Percentiles rank a stretch among this genome's conserved stretches.
phyloP scores from a whole-genome alignment of 2,888 invertebrate genomes.

The Morpho achilles region DNA sequence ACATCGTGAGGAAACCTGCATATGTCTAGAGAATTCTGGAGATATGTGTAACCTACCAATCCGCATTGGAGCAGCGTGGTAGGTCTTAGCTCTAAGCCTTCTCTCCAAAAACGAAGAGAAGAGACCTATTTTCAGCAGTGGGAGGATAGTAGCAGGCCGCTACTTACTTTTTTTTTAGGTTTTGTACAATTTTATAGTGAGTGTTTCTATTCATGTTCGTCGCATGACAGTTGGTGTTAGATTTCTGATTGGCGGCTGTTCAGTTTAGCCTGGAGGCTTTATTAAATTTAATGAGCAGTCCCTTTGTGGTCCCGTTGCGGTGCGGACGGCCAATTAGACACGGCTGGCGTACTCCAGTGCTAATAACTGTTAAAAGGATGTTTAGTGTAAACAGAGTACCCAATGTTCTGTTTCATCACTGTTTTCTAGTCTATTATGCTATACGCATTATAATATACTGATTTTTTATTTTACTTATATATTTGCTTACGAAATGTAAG shows the following conservation, averaged over 20 bases:
- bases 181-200: not conserved
- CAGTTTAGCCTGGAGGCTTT: conserved; percentile 44
- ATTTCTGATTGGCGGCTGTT: conserved; percentile 50
- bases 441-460: too few relatives aligned
- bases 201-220: conserved; percentile 1
- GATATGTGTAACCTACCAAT: too few relatives aligned
- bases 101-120: too few relatives aligned
- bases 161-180: too few relatives aligned
- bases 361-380: conserved; percentile 26
- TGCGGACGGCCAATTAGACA: conserved; percentile 53
- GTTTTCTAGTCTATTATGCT: too few relatives aligned
- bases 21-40: too few relatives aligned
- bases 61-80: too few relatives aligned
- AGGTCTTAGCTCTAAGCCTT: too few relatives aligned
- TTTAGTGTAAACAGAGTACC: conserved; percentile 18
- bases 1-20: too few relatives aligned
- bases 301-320: conserved; percentile 49
- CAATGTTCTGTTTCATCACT: conserved; percentile 1
- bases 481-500: too few relatives aligned
- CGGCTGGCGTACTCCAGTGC: conserved; percentile 19
- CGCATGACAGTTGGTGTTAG: conserved; percentile 46
- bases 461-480: too few relatives aligned
- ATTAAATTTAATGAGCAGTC: conserved; percentile 64
- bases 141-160: not conserved
- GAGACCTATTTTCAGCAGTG: not conserved